Evolutionary conservation across 2,888 invertebrate genomes (phyloP).

Genomic region (Alentia gelatinosa): DNA sequence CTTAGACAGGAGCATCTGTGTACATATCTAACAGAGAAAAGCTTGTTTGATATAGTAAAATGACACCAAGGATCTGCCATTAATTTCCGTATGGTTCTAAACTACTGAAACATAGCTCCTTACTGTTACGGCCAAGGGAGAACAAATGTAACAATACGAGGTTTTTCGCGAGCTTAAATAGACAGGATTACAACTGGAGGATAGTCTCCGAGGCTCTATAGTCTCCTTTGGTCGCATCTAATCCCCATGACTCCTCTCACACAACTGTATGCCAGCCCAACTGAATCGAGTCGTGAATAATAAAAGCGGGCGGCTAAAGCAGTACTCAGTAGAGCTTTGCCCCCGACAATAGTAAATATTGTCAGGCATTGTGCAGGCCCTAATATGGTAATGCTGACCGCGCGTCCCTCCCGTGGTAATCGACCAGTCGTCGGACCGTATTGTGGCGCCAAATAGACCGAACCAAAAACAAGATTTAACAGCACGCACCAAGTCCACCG

Average conservation of each 20-base stretch:
- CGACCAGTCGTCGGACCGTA: background rate
- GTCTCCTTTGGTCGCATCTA: background rate
- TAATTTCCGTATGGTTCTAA: too few relatives aligned
- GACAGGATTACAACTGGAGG: too few relatives aligned
- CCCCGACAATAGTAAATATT: constrained; percentile 16
- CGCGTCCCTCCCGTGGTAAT: background rate
- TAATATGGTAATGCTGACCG: constrained; percentile 41
- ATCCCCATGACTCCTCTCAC: background rate
- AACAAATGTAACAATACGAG: too few relatives aligned
- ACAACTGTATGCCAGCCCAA: background rate
- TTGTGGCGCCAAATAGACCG: background rate
- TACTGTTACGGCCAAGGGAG: too few relatives aligned
- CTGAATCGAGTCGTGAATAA: background rate
- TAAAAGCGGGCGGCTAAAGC: background rate
- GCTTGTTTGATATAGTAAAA: too few relatives aligned
- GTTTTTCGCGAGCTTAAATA: too few relatives aligned
- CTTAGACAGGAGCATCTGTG: too few relatives aligned
- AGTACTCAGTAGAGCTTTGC: background rate
- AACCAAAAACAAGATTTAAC: constrained; percentile 2
- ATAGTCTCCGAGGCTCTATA: too few relatives aligned
- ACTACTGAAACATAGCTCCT: too few relatives aligned
- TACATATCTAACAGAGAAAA: too few relatives aligned
- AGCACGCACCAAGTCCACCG: background rate
- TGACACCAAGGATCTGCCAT: too few relatives aligned
- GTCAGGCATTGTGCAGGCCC: background rate